phyloP scores from a whole-genome alignment of 2,113 vertebrate genomes.

The Narcine bancroftii region DNA sequence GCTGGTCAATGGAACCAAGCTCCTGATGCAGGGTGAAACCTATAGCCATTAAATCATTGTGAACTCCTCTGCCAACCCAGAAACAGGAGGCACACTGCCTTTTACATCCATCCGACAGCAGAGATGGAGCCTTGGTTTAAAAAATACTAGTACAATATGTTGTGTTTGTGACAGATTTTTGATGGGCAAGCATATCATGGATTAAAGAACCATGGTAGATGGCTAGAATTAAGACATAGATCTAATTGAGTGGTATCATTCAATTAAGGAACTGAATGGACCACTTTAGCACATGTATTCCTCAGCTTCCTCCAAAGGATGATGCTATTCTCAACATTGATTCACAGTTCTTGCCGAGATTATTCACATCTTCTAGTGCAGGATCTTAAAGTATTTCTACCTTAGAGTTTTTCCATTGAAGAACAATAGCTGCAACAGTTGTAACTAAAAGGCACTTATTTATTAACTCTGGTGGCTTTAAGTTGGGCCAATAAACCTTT shows the following conservation, averaged over 20 bases:
- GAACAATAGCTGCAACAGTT: slow-evolving; percentile 8
- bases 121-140: not conserved
- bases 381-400: not conserved
- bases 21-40: too few relatives aligned
- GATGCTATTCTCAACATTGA: not conserved
- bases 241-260: not conserved
- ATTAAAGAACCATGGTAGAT: not conserved
- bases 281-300: not conserved
- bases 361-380: not conserved
- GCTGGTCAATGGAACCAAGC: too few relatives aligned
- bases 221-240: not conserved
- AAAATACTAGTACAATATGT: not conserved
- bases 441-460: slow-evolving; percentile 24
- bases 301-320: not conserved
- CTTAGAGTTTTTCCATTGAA: not conserved
- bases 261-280: not conserved
- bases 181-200: not conserved
- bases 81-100: not conserved
- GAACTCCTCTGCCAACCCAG: not conserved
- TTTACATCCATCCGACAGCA: not conserved
- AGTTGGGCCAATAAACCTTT: not conserved
- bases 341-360: not conserved
- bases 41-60: not conserved
- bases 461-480: not conserved
- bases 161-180: not conserved